Base-by-base conservation (phyloP, 1,140 invertebrate species). In the Drosophila orosa region DNA sequence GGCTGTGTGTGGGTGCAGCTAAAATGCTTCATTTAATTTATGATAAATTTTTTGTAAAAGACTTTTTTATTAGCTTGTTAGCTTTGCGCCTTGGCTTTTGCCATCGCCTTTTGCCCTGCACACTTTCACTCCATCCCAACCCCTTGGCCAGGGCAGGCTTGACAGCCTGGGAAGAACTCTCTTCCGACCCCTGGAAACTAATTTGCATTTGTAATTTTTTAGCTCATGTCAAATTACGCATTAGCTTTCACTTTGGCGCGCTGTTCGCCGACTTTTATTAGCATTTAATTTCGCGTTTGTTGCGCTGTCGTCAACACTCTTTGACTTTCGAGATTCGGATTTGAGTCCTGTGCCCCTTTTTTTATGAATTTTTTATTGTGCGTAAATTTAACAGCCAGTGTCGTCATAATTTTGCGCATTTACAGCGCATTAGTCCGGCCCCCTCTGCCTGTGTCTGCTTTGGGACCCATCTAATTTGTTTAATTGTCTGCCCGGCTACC, bases 21-120 rank as follows among this genome's bases (percentile, higher is more conserved):
- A 73, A 79, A 87, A 87, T 89, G 84, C 85, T 87, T 89, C 84
- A 87, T 87, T 87, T 87, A 89, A 87, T 87, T 87, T 87, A 87
- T 87, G 84, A 89, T 84, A 84, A 61, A 87, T 77, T 89, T 78
- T 83, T 78, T 86, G 81, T 65, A 63, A 72, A 78, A 89, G 77
- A 74, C 84, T 80, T 84, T 89, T 83, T 79, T 89, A 89, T 89
- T 89, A 90, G 84, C 84, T 79, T 81, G 82, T 85, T 81, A 81
- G 81, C 82, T 81, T 67, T 84, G 61, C 76, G 63, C 74, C 72
- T 72, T 59, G 61, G 75, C 74, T 62, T 76, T 62, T 76, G 57
- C 57, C 44, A 47, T 76, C 40, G 47, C 37, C 25, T 17, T 61
- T 63, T 81, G 40, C 65, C 31, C 57, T 42, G 8, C 37, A 47